Evolutionary conservation across 2,797 vertebrate genomes (phyloP).

Genomic region (Peromyscus melanophrys): DNA sequence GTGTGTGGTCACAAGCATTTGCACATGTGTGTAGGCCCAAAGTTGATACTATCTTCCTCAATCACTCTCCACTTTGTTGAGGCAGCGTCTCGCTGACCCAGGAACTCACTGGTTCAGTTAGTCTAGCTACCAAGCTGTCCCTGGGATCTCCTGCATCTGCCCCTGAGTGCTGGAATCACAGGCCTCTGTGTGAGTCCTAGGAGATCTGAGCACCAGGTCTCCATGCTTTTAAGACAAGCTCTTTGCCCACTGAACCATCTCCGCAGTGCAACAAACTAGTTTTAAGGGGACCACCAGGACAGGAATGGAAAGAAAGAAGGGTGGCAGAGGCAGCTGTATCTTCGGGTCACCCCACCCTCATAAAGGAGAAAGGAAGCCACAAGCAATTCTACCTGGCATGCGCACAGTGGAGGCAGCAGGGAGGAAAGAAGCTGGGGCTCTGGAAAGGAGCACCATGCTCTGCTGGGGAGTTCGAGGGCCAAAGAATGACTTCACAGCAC

Average conservation of each 20-base stretch:
- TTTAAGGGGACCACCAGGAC: not conserved
- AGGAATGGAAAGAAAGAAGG: not conserved
- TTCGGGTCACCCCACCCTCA: fast-evolving
- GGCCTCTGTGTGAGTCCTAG: not conserved
- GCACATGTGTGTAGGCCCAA: not conserved
- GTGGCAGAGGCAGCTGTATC: not conserved
- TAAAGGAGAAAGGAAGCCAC: not conserved
- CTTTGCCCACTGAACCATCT: not conserved
- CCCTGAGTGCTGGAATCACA: too few relatives aligned
- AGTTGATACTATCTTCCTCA: not conserved
- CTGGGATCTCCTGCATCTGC: not conserved
- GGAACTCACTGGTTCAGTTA: not conserved
- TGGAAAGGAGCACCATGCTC: not conserved
- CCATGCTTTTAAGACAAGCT: not conserved
- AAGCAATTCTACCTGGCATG: not conserved
- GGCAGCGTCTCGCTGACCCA: not conserved
- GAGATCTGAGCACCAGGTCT: not conserved
- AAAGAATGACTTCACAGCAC: not conserved
- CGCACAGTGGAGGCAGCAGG: not conserved
- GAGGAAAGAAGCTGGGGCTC: too few relatives aligned
- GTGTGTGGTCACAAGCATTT: not conserved
- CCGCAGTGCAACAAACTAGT: not conserved
- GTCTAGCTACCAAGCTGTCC: not conserved
- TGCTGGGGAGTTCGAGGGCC: not conserved
- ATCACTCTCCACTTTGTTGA: not conserved